Percentiles rank a stretch among this genome's conserved stretches.
Evolutionary conservation across 2,113 vertebrate genomes (phyloP).

Genomic region (Labeo catla): DNA sequence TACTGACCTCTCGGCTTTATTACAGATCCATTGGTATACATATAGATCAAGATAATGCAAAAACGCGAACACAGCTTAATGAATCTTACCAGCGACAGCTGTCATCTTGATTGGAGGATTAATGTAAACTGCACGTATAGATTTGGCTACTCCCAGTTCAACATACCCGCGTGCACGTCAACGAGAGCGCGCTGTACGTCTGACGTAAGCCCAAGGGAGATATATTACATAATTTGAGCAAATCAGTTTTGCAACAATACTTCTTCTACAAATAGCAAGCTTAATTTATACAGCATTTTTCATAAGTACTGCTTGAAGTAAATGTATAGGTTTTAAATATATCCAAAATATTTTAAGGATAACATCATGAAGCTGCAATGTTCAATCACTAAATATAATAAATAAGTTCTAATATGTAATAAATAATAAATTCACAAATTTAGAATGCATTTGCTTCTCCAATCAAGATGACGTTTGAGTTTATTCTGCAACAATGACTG

Average conservation of each 20-base stretch:
- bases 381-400: not conserved
- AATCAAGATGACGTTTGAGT: not conserved
- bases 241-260: not conserved
- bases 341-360: not conserved
- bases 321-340: not conserved
- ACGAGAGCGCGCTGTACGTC: slow-evolving; percentile 32
- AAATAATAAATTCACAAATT: not conserved
- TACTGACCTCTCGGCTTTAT: not conserved
- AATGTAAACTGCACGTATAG: slow-evolving; percentile 23
- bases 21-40: not conserved
- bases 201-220: not conserved
- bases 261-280: not conserved
- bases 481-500: not conserved
- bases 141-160: slow-evolving; percentile 16
- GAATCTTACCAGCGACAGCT: slow-evolving; percentile 5
- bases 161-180: slow-evolving; percentile 27
- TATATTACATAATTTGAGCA: not conserved
- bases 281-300: not conserved
- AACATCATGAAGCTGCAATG: not conserved
- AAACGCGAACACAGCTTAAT: not conserved
- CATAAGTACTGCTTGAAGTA: not conserved
- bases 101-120: not conserved
- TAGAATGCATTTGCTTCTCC: not conserved
- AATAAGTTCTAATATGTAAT: not conserved
- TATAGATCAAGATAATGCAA: not conserved